A percentile compares a stretch with the other conserved stretches of the same genome.
phyloP scores from a whole-genome alignment of 2,888 invertebrate genomes.

The Carterocephalus palaemon region DNA sequence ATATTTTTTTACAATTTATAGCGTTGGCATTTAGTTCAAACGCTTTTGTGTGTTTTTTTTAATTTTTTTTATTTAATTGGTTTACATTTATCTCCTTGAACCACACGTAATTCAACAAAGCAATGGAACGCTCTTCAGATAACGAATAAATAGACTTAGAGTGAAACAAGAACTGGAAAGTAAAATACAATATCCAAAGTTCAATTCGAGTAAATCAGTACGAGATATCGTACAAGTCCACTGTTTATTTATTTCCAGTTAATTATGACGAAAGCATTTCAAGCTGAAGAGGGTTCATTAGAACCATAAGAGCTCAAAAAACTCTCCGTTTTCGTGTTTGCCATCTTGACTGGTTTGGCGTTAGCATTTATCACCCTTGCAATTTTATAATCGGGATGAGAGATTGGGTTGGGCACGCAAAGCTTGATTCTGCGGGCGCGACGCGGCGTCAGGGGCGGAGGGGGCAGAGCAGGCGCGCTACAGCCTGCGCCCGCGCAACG shows the following conservation, averaged over 20 bases:
- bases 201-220: too few species aligned
- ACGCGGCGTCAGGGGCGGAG: conserved; percentile 33
- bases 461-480: conserved; percentile 47
- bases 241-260: too few species aligned
- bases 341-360: conserved; percentile 51
- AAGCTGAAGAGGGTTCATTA: neutral
- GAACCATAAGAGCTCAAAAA: conserved; percentile 19
- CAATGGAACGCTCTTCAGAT: too few species aligned
- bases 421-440: conserved; percentile 51
- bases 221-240: too few species aligned
- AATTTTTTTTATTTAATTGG: too few species aligned
- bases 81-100: too few species aligned
- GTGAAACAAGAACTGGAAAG: too few species aligned
- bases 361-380: conserved; percentile 56
- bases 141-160: too few species aligned
- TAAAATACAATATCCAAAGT: too few species aligned
- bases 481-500: conserved; percentile 52
- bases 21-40: conserved; percentile 7
- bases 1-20: conserved; percentile 33
- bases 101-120: too few species aligned
- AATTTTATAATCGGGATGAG: conserved; percentile 51
- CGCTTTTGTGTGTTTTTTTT: neutral
- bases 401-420: conserved; percentile 50
- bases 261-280: neutral
- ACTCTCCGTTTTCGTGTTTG: conserved; percentile 21